A percentile compares a stretch with the other conserved stretches of the same genome.
phyloP scores from a whole-genome alignment of 2,797 vertebrate species.

The Xenops minutus region DNA sequence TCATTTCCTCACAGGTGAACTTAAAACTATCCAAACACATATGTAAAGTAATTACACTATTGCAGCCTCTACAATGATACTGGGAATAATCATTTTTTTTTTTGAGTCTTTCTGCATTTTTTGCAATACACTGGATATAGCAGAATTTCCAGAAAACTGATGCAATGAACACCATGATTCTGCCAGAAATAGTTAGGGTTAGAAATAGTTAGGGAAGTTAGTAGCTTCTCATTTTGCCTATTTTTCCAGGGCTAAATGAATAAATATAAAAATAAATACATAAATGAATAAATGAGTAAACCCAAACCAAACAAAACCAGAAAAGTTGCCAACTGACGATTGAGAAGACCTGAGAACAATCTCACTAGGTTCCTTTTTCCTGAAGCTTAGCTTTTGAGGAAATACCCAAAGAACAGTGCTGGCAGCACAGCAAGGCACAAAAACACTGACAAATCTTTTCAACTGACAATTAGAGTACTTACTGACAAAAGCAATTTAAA shows the following conservation, averaged over 20 bases:
- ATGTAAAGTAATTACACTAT: not conserved
- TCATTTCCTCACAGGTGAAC: not conserved
- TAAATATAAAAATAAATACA: not conserved
- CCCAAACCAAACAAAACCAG: not conserved
- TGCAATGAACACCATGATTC: not conserved
- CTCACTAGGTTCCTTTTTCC: not conserved
- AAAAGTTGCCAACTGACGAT: not conserved
- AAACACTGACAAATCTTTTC: not conserved
- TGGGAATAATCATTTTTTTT: not conserved
- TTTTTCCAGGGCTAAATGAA: not conserved
- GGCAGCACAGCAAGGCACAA: not conserved
- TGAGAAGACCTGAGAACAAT: not conserved
- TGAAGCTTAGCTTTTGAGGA: not conserved
- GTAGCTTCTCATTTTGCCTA: not conserved
- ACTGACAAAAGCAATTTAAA: not conserved
- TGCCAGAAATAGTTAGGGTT: not conserved
- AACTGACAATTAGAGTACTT: not conserved
- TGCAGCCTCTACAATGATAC: not conserved
- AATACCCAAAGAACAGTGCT: not conserved
- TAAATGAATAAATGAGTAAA: not conserved
- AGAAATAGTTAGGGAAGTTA: not conserved
- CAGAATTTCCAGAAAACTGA: not conserved
- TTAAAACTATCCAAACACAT: not conserved
- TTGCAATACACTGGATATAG: not conserved
- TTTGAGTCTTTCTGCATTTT: not conserved